Evolutionary conservation across 1,140 invertebrate genomes (phyloP).

Genomic region (Microplitis mediator): DNA sequence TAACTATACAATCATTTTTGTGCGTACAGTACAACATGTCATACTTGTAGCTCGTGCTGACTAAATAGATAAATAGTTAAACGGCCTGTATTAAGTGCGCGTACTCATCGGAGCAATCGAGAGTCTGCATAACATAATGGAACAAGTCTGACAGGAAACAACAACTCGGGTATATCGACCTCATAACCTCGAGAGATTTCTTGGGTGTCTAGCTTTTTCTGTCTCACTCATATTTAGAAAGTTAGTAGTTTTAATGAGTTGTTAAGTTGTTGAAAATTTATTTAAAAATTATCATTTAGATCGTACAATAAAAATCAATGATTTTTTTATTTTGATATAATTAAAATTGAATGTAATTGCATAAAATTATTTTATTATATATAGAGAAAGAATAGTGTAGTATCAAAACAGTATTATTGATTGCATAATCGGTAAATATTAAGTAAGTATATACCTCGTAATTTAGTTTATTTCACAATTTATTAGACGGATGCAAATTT

Average conservation of each 20-base stretch:
- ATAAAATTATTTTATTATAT: too few species aligned
- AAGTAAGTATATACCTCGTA: too few species aligned
- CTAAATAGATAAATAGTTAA: conserved; percentile 25
- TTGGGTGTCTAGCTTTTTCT: background rate
- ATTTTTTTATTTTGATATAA: too few species aligned
- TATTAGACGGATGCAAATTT: background rate
- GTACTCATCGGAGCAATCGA: conserved; percentile 25
- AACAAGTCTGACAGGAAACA: conserved; percentile 8
- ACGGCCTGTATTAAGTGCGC: conserved; percentile 19
- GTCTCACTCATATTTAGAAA: background rate
- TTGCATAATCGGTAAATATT: too few species aligned
- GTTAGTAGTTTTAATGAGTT: too few species aligned
- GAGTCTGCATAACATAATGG: conserved; percentile 17
- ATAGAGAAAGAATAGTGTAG: too few species aligned
- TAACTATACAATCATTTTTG: background rate
- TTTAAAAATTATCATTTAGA: too few species aligned
- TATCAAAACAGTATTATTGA: too few species aligned
- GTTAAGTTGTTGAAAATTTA: too few species aligned
- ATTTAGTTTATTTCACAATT: background rate
- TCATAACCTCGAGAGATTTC: background rate
- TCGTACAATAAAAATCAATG: too few species aligned
- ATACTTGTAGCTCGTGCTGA: conserved; percentile 4
- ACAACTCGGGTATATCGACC: conserved; percentile 30
- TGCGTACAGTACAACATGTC: background rate
- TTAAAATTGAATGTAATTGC: too few species aligned